Base-by-base conservation (phyloP, 2,888 invertebrate species). In the Ephialtes manifestator region DNA sequence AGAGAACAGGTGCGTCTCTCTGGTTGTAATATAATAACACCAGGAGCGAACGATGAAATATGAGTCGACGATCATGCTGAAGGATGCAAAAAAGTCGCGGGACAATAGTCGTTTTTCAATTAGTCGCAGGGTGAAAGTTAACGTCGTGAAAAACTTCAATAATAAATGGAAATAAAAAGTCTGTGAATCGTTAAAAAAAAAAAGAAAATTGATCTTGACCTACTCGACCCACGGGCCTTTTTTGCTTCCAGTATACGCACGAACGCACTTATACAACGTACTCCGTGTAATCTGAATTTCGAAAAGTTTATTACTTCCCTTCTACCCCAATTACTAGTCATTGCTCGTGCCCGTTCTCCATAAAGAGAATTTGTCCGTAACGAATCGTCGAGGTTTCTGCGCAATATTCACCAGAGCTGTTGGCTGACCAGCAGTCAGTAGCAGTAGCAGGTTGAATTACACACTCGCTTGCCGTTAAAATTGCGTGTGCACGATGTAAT, bases 271-370 rank as follows among this genome's bases (percentile, higher is more conserved):
- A 46, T 18, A 51, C 48, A 76, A 39, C 18, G 15, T 60, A 68
- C 24, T 31, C 20, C 67, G 48, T 53, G 70, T 70, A 70, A 63
- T 79, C 46, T 53, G 70, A 28, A 70, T 83, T 79, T 63, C 70
- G 79, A 53, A 55, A 75, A 70, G 48, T 71, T 75, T 79, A 79
- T 79, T 75, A 71, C 53, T 70, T 75, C 75, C 75, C 35, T 55
- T 74, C 60, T 31, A 20, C 70, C 46, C 70, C 74, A 76, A 83
- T 83, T 75, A 83, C 79, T 83, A 75, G 70, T 51, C 65, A 70
- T 65, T 83, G 48, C 60, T n/a, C 68, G 68, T 51, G 43, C 83
- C 53, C 58, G 48, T 75, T 39, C 63, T 60, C 43, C 46, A n/a
- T 75, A 48, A 75, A 79, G 68, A 63, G 53, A 75, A 24, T 48